Evolutionary conservation across 2,113 vertebrate genomes (phyloP).

Genomic region (Telmatochromis sp.): DNA sequence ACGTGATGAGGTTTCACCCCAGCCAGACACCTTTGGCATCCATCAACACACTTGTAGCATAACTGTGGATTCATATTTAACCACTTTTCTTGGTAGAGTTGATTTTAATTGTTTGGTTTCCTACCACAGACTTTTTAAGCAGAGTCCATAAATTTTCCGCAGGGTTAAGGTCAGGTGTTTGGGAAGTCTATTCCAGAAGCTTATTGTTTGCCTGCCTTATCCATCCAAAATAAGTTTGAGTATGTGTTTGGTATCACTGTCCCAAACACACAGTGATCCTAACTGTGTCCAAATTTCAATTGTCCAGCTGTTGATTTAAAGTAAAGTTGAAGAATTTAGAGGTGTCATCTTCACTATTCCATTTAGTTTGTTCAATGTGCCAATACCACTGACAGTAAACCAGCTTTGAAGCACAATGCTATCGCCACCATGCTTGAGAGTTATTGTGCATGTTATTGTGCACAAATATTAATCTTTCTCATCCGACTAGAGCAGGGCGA

Average conservation of each 20-base stretch:
- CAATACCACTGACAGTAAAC: not conserved
- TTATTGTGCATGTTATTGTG: not conserved
- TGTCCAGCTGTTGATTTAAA: not conserved
- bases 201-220: not conserved
- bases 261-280: not conserved
- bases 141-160: not conserved
- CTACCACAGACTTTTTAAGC: accelerated
- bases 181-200: not conserved
- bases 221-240: not conserved
- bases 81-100: not conserved
- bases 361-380: not conserved
- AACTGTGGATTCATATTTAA: not conserved
- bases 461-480: not conserved
- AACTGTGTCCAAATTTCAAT: not conserved
- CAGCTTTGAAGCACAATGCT: not conserved
- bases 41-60: not conserved
- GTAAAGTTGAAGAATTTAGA: not conserved
- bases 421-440: not conserved
- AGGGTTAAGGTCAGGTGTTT: not conserved
- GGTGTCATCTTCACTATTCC: not conserved
- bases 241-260: not conserved
- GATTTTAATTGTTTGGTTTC: not conserved
- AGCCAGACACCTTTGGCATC: not conserved
- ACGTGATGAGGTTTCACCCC: not conserved
- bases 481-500: not conserved